A percentile compares a stretch with the other conserved stretches of the same genome.
phyloP scores from a whole-genome alignment of 2,113 vertebrate genomes.

The Columba livia region DNA sequence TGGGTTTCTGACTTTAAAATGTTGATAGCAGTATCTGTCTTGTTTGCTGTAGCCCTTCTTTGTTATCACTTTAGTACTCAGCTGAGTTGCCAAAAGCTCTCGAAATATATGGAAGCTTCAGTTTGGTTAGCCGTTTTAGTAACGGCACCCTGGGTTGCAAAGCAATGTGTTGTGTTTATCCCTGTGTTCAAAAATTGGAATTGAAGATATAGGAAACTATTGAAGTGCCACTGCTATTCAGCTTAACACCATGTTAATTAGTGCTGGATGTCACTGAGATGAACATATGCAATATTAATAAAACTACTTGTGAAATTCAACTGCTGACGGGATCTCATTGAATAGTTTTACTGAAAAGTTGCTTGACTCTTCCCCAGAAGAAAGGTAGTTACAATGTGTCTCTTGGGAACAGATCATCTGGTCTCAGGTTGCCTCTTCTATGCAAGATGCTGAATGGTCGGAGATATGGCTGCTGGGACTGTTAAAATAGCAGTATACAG shows the following conservation, averaged over 20 bases:
- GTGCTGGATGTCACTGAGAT: neutral
- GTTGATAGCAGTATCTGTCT: neutral
- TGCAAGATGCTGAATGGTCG: neutral
- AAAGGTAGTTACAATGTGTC: neutral
- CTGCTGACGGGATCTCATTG: neutral
- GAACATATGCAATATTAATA: neutral
- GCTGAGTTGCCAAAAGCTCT: neutral
- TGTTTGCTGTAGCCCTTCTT: neutral
- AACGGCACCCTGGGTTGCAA: neutral
- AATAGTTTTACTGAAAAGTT: neutral
- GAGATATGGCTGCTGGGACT: neutral
- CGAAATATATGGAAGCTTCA: neutral
- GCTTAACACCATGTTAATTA: neutral
- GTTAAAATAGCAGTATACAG: neutral
- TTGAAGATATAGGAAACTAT: neutral
- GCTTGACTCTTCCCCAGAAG: neutral
- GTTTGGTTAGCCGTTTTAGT: neutral
- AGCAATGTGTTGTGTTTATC: neutral
- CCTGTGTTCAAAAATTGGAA: neutral
- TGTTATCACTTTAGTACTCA: neutral
- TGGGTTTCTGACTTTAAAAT: neutral
- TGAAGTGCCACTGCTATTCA: neutral
- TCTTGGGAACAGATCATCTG: neutral
- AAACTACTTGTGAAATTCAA: neutral
- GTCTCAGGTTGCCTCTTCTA: neutral